Conservation (phyloP, 2,797 vertebrate genomes). For the Mormyrops attenuatus region DNA sequence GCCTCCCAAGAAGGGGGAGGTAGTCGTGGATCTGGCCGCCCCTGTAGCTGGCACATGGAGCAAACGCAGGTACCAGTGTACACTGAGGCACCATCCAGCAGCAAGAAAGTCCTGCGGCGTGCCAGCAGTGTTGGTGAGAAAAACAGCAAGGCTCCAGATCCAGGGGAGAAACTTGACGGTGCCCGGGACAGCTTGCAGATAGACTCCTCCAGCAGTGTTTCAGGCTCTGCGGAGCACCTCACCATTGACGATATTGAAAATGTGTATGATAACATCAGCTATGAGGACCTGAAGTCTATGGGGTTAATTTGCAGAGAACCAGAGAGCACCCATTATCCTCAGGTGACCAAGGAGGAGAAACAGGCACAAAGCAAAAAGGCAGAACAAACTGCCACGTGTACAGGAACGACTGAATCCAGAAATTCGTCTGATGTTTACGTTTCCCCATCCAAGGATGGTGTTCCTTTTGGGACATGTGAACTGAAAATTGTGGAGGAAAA, state of each 20-base stretch:
- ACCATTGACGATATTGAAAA: conserved; percentile 85
- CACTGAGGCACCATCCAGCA: conserved; percentile 49
- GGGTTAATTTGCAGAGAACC: conserved; percentile 72
- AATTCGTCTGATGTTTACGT: conserved; percentile 44
- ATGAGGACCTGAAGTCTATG: conserved; percentile 88
- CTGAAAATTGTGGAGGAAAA: conserved; percentile 79
- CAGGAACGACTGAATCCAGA: conserved; percentile 34
- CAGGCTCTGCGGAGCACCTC: conserved; percentile 76
- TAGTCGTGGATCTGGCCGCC: conserved; percentile 62
- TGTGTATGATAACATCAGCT: conserved; percentile 96
- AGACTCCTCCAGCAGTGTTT: conserved; percentile 62
- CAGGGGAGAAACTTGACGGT: conserved; percentile 30
- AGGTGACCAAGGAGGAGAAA: conserved; percentile 52
- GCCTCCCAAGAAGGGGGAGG: conserved; percentile 53
- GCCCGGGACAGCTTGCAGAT: conserved; percentile 53
- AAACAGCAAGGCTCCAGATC: conserved; percentile 38
- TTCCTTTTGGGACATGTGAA: conserved; percentile 57
- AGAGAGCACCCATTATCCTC: conserved; percentile 39
- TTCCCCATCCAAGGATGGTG: conserved; percentile 52
- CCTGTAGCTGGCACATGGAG: conserved; percentile 91
- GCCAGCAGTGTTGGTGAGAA: conserved; percentile 90
- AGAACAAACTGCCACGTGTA: conserved; percentile 41
- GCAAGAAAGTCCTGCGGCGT: conserved; percentile 71
- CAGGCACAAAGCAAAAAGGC: conserved; percentile 34
- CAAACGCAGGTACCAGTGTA: conserved; percentile 56